phyloP scores from a whole-genome alignment of 2,797 vertebrate species.

The Sebastes glaucus region DNA sequence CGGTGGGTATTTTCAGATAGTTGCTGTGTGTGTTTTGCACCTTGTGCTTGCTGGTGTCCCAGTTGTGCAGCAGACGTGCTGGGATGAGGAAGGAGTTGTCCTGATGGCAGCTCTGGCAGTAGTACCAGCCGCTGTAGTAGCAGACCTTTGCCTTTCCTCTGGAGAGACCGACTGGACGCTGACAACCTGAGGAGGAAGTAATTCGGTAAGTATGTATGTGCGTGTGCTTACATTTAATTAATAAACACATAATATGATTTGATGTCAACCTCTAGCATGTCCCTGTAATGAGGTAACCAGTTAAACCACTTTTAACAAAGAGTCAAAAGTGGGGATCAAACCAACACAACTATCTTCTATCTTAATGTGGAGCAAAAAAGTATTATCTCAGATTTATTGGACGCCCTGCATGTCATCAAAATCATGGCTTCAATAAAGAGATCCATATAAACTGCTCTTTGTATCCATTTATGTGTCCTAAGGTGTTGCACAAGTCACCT shows the following conservation, averaged over 20 bases:
- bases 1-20: not conserved
- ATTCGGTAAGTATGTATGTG: not conserved
- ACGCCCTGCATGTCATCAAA: not conserved
- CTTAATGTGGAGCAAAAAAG: not conserved
- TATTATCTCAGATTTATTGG: not conserved
- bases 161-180: constrained; percentile 90
- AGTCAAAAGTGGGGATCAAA: not conserved
- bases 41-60: constrained; percentile 97
- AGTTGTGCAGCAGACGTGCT: constrained; percentile 96
- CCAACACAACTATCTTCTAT: not conserved
- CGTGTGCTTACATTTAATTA: not conserved
- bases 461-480: not conserved
- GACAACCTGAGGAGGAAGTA: constrained; percentile 86
- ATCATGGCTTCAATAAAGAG: not conserved
- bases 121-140: constrained; percentile 97
- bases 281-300: not conserved
- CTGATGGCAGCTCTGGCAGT: constrained; percentile 94
- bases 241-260: not conserved
- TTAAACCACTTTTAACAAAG: not conserved
- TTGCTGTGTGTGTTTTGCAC: constrained; percentile 68
- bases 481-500: constrained; percentile 27
- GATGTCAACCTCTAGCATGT: not conserved
- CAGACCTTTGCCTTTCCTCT: constrained; percentile 96
- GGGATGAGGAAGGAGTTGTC: constrained; percentile 97
- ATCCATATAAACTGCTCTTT: not conserved